Base-by-base conservation (phyloP, 2,797 vertebrate species). In the Alca torda region DNA sequence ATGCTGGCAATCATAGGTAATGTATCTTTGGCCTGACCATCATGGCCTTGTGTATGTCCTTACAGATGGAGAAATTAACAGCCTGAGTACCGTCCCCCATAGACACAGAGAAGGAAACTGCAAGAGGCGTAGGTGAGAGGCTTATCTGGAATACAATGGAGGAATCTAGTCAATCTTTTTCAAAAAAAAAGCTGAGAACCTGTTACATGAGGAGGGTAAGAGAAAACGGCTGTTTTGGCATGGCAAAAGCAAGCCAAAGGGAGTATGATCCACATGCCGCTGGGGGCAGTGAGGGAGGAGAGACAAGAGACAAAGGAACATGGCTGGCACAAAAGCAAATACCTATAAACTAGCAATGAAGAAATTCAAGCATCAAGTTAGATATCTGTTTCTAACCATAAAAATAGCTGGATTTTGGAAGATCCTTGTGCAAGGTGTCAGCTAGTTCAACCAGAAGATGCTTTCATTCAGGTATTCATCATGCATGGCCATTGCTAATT, bases 401-500 rank as follows among this genome's bases (percentile, higher is more conserved):
- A 79, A 79, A 95, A 57, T 2, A 82, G 23, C 6, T 57, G 28
- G 28, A 67, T 79, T 90, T 88, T 69, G 41, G 33, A 89, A 51
- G 6, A 75, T 23, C 33, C 13, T 43, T 46, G 13, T 65, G 26
- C 24, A 84, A 90, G 25, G 6, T 50, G 16, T 57, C 65, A 81
- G 41, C 14, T 76, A 46, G 18, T 46, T 93, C 63, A 73, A 16
- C 1, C 13, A 87, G 50, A 81, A 67, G 35, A 56, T 57, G 17
- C 26, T 48, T 87, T 92, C 35, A 45, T 51, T 78, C 13, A 26
- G 15, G 8, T n/a, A 46, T 43, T 80, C 28, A 56, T 35, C 33
- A 59, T 11, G 21, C 17, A 80, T 6, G 19, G 53, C 14, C 24
- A 69, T 35, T 0, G 0, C 11, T 46, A 84, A 60, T 13, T 45